Conservation (phyloP, 2,888 invertebrate species). For the Nephrocerus scutellatus region DNA sequence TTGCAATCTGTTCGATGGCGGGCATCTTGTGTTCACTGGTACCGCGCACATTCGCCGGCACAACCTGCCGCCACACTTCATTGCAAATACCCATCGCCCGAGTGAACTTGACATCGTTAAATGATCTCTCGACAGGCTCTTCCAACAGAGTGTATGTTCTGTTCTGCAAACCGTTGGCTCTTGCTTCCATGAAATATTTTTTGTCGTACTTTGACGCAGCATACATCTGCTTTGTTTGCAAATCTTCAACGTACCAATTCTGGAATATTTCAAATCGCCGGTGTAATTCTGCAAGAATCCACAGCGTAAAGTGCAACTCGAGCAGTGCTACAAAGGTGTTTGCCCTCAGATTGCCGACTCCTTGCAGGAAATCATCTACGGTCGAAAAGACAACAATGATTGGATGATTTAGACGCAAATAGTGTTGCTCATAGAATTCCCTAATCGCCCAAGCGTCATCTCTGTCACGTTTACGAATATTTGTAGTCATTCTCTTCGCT, state of each 20-base stretch:
- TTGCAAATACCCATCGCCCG: conserved; percentile 33
- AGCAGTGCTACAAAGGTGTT: conserved; percentile 40
- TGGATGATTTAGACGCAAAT: conserved; percentile 35
- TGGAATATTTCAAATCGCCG: conserved; percentile 34
- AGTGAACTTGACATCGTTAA: conserved; percentile 29
- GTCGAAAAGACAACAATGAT: conserved; percentile 38
- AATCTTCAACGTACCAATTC: conserved; percentile 36
- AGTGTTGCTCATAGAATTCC: conserved; percentile 40
- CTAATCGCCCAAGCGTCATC: conserved; percentile 45
- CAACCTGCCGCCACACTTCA: conserved; percentile 37
- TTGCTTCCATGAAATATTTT: conserved; percentile 40
- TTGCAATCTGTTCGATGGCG: conserved; percentile 36
- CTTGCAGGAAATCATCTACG: conserved; percentile 32
- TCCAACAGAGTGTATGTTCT: conserved; percentile 28
- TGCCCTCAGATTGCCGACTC: conserved; percentile 36
- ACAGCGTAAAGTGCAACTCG: conserved; percentile 41
- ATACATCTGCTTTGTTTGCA: conserved; percentile 36
- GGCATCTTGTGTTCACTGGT: conserved; percentile 30
- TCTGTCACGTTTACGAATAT: conserved; percentile 38
- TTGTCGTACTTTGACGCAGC: conserved; percentile 39
- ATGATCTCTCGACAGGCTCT: conserved; percentile 30
- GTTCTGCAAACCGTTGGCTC: conserved; percentile 31
- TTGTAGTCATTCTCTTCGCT: conserved; percentile 32
- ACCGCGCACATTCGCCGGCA: conserved; percentile 33
- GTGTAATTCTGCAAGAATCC: conserved; percentile 37